Base-by-base conservation (phyloP, 2,888 invertebrate species). In the Baronia brevicornis region DNA sequence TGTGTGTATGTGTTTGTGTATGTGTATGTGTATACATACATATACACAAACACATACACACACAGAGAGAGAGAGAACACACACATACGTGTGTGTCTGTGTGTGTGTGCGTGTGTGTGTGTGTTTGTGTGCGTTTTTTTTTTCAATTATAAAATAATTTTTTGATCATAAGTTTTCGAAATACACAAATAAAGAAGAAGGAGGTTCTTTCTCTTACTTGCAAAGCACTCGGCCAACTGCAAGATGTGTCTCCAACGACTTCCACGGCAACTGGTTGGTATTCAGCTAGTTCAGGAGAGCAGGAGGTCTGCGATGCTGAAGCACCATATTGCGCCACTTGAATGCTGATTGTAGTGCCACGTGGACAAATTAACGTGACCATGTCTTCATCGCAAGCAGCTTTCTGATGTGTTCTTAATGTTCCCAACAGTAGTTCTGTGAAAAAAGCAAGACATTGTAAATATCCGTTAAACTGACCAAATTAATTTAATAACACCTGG, bases 351-450 rank as follows among this genome's bases (percentile, higher is more conserved):
- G 94, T 93, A 18, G 97, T 97, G 30, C 95, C 95, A 25, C 91
- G 86, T 13, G 97, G 97, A 74, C 98, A 98, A 60, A 91, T 91
- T 41, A 97, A 87, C 27, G 90, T 90, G 66, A 97, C 90, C 67
- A 90, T 88, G 60, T 97, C 94, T 42, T 94, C 94, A 79, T 97
- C 96, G 78, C 98, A 98, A 29, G 95, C 95, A 27, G 94, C 94
- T 45, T 92, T 90, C 65, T 96, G 94, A 75, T 95, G 95, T 24
- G 95, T 96, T 60, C 94, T 88, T 52, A 98, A 87, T 14, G 96
- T 96, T 50, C 95, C 95, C 56, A 95, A 90, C 53, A 98, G 89
- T 48, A 96, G 87, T 65, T 94, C 97, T 97, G 88, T 48, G 75
- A 62, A 47, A 39, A n/a, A 43, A 40, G 4, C 24, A 9, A 18